Evolutionary conservation across 53 echinoderm and acorn worm species (phyloP).

Genomic region (Henricia sp.): DNA sequence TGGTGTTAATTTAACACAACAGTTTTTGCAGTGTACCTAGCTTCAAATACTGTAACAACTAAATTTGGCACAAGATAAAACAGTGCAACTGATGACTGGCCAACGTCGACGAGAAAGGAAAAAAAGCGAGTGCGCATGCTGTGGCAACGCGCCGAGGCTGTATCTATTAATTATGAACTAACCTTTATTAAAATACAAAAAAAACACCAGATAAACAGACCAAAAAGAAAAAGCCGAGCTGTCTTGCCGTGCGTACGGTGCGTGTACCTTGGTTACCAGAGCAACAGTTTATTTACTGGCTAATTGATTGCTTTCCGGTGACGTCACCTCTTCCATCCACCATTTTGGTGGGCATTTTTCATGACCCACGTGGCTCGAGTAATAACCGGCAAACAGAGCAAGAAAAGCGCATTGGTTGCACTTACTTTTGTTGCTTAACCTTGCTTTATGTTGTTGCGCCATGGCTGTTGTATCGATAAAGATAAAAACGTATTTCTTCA

Average conservation of each 20-base stretch:
- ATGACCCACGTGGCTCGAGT: too few relatives aligned
- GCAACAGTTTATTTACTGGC: not conserved
- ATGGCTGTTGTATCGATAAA: too few relatives aligned
- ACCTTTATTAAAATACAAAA: not conserved
- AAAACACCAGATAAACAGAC: too few relatives aligned
- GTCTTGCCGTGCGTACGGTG: not conserved
- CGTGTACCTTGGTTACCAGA: not conserved
- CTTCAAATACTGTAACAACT: not conserved
- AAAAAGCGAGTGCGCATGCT: not conserved
- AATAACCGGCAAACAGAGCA: too few relatives aligned
- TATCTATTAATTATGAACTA: constrained; percentile 28
- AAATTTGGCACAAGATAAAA: not conserved
- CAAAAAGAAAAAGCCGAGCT: not conserved
- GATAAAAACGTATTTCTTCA: too few relatives aligned
- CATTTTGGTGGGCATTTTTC: too few relatives aligned
- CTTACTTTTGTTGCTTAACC: too few relatives aligned
- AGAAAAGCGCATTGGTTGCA: too few relatives aligned
- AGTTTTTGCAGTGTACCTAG: too few relatives aligned
- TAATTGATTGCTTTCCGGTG: not conserved
- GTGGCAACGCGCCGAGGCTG: not conserved
- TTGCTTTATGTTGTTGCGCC: too few relatives aligned
- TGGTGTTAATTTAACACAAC: too few relatives aligned
- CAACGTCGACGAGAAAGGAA: not conserved
- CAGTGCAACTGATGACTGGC: not conserved
- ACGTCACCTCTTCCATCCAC: not conserved